A percentile compares a stretch with the other conserved stretches of the same genome.
These are phyloP conservation scores for Argyresthia albistria DNA, from an alignment of 2,888 invertebrate genomes.

Conservation along the genomic window DNA sequence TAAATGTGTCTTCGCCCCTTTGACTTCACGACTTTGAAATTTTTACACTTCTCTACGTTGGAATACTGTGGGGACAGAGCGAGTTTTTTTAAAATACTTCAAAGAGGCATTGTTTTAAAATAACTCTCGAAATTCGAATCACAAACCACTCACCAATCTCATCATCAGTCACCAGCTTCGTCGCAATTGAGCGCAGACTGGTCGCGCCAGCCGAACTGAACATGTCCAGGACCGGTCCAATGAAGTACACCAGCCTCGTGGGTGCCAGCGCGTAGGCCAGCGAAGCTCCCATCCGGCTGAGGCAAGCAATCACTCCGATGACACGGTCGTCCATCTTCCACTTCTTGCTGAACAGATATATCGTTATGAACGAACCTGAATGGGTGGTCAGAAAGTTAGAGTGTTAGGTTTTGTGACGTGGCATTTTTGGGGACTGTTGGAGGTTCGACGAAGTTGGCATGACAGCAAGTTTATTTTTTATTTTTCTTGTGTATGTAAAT, in stretches of 20 bases:
- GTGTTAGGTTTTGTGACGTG: too few species aligned
- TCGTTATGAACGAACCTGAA: constrained; percentile 65
- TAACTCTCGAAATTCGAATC: too few species aligned
- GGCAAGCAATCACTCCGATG: constrained; percentile 62
- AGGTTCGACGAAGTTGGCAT: too few species aligned
- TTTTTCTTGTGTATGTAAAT: too few species aligned
- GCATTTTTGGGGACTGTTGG: too few species aligned
- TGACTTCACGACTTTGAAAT: too few species aligned
- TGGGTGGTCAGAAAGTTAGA: background rate
- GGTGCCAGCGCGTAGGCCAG: constrained; percentile 64
- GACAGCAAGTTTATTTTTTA: too few species aligned
- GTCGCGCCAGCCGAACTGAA: constrained; percentile 72
- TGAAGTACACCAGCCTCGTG: constrained; percentile 54
- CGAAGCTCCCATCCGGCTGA: constrained; percentile 65
- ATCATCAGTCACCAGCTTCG: constrained; percentile 68
- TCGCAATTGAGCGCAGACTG: constrained; percentile 69
- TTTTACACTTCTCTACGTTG: too few species aligned
- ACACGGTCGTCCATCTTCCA: constrained; percentile 64
- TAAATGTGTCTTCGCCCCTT: too few species aligned
- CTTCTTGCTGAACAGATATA: constrained; percentile 64
- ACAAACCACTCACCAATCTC: constrained; percentile 66
- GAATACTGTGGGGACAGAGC: too few species aligned
- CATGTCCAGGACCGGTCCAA: constrained; percentile 68
- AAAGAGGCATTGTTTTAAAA: too few species aligned
- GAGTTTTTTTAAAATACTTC: too few species aligned